phyloP scores from a whole-genome alignment of 2,113 vertebrate genomes.

The Sinocyclocheilus maitianheensis region DNA sequence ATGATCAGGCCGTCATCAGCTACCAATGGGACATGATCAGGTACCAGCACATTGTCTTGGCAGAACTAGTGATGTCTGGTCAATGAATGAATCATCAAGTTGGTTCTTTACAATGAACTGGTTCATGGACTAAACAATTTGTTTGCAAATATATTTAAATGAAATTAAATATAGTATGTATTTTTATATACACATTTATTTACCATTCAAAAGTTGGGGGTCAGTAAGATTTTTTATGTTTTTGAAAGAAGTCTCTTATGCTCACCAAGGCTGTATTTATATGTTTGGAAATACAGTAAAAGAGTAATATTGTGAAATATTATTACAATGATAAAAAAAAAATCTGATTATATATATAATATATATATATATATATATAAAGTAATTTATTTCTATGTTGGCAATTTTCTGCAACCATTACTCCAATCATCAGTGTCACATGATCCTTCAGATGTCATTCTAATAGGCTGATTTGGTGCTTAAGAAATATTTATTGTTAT shows the following conservation, averaged over 20 bases:
- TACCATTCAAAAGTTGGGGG: neutral
- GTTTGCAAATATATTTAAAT: neutral
- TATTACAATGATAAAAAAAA: neutral
- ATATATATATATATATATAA: no score
- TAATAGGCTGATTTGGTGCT: no score
- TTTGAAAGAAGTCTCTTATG: neutral
- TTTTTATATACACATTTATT: neutral
- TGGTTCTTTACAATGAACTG: no score
- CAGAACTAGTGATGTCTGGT: neutral
- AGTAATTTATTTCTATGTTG: no score
- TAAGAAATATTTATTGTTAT: no score
- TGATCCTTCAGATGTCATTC: no score
- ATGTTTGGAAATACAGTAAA: neutral
- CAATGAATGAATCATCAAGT: neutral
- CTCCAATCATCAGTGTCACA: no score
- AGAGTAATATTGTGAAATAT: neutral
- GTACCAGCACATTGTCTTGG: slow-evolving; percentile 63
- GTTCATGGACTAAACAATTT: neutral
- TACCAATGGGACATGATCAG: slow-evolving; percentile 82
- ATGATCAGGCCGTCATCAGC: slow-evolving; percentile 78
- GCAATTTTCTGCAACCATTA: no score
- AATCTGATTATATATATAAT: no score
- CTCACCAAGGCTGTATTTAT: neutral
- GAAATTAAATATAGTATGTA: neutral
- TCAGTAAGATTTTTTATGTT: neutral